A percentile compares a stretch with the other conserved stretches of the same genome.
phyloP scores from a whole-genome alignment of 1,140 invertebrate genomes.

The Aphelinus atriplicis region DNA sequence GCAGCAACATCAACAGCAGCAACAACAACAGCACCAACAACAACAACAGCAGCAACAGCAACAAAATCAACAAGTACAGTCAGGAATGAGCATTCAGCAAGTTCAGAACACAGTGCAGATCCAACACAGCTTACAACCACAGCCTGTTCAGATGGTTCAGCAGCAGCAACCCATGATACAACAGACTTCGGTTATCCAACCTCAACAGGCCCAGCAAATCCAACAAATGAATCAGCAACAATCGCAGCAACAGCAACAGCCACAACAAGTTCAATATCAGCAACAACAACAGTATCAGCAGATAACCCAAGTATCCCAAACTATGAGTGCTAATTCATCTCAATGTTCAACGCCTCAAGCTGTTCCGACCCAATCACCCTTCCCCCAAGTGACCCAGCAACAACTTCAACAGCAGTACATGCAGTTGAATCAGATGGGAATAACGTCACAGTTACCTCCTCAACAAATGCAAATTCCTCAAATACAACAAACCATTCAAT shows the following conservation, averaged over 20 bases:
- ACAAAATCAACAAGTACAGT: conserved; percentile 53
- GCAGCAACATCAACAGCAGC: conserved; percentile 69
- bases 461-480: conserved; percentile 55
- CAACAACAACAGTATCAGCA: conserved; percentile 60
- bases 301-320: conserved; percentile 48
- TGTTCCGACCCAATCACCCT: conserved; percentile 62
- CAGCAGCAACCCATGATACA: conserved; percentile 60
- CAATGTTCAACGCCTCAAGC: conserved; percentile 70
- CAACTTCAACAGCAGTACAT: conserved; percentile 58
- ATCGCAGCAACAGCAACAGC: conserved; percentile 64
- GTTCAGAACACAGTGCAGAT: conserved; percentile 51
- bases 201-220: conserved; percentile 68
- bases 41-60: conserved; percentile 69
- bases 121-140: conserved; percentile 59
- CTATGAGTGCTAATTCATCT: conserved; percentile 62
- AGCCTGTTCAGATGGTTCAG: conserved; percentile 61
- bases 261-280: conserved; percentile 61
- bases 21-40: conserved; percentile 62
- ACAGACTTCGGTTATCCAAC: conserved; percentile 71
- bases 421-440: conserved; percentile 64
- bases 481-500: conserved; percentile 56
- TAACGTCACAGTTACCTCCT: conserved; percentile 65
- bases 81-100: conserved; percentile 67
- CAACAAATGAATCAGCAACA: conserved; percentile 62
- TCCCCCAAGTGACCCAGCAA: conserved; percentile 65